phyloP scores from a whole-genome alignment of 2,888 invertebrate species.

The Scaptomyza polygonia region DNA sequence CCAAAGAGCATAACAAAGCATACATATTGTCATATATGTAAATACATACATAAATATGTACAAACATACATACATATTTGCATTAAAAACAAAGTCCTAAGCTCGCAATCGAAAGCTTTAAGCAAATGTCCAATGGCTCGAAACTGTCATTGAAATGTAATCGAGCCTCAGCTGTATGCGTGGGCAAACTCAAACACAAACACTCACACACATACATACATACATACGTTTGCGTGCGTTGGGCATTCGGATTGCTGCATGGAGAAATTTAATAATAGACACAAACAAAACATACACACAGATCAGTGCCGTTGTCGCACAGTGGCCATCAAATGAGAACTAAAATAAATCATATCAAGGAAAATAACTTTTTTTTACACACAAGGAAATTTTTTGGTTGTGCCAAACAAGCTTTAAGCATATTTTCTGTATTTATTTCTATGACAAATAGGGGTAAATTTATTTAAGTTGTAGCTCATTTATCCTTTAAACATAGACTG shows the following conservation, averaged over 20 bases:
- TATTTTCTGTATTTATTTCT: background rate
- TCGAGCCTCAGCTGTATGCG: slow-evolving; percentile 34
- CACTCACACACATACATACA: slow-evolving; percentile 13
- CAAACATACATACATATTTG: slow-evolving; percentile 7
- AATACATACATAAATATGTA: slow-evolving; percentile 1
- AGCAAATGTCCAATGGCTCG: slow-evolving; percentile 34
- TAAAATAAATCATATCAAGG: background rate
- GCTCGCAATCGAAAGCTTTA: slow-evolving; percentile 43
- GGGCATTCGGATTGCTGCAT: slow-evolving; percentile 43
- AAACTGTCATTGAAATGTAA: slow-evolving; percentile 66
- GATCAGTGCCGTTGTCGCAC: slow-evolving; percentile 31
- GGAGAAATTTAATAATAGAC: slow-evolving; percentile 71
- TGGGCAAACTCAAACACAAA: slow-evolving; percentile 49
- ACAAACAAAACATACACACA: slow-evolving; percentile 38
- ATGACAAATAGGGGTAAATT: background rate
- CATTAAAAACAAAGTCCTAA: slow-evolving; percentile 43
- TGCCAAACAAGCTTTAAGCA: background rate
- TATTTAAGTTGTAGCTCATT: background rate
- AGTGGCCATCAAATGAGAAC: slow-evolving; percentile 25
- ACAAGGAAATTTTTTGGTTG: slow-evolving; percentile 15
- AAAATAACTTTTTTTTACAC: background rate
- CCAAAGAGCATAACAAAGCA: slow-evolving; percentile 41
- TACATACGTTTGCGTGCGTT: slow-evolving; percentile 8
- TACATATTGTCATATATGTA: slow-evolving; percentile 1
- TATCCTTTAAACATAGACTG: no score